phyloP scores from a whole-genome alignment of 53 echinoderm and acorn worm species.

The Apostichopus leukothele region DNA sequence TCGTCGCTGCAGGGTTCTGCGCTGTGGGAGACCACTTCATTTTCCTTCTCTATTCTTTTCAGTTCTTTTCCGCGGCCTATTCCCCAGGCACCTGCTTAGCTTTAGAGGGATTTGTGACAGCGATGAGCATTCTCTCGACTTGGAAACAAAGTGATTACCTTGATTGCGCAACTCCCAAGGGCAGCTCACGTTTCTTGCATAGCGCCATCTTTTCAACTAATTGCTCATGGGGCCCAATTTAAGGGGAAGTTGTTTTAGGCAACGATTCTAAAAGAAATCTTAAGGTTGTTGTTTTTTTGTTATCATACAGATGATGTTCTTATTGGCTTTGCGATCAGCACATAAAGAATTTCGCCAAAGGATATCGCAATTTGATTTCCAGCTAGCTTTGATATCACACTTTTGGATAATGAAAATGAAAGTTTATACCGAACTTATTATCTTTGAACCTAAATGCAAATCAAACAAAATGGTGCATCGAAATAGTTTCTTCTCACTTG shows the following conservation, averaged over 20 bases:
- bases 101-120: conserved; percentile 52
- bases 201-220: conserved; percentile 41
- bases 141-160: conserved; percentile 52
- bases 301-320: not conserved
- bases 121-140: conserved; percentile 33
- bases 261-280: not conserved
- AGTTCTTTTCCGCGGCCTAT: conserved; percentile 47
- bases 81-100: conserved; percentile 49
- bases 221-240: not conserved
- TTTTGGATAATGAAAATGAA: not conserved
- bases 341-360: not conserved
- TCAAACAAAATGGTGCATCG: too few relatives aligned
- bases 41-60: conserved; percentile 47
- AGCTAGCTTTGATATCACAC: not conserved
- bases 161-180: conserved; percentile 51
- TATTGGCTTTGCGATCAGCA: not conserved
- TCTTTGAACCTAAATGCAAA: too few relatives aligned
- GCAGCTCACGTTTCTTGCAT: conserved; percentile 41
- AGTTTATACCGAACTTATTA: not conserved
- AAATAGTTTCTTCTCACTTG: too few relatives aligned
- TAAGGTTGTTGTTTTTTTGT: not conserved
- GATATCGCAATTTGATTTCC: not conserved
- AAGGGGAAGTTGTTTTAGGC: not conserved
- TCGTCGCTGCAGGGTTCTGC: conserved; percentile 56
- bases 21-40: conserved; percentile 58